Percentiles rank a stretch among this genome's conserved stretches.
Evolutionary conservation across 2,888 invertebrate species (phyloP).

Genomic region (Ellobium chinense): DNA sequence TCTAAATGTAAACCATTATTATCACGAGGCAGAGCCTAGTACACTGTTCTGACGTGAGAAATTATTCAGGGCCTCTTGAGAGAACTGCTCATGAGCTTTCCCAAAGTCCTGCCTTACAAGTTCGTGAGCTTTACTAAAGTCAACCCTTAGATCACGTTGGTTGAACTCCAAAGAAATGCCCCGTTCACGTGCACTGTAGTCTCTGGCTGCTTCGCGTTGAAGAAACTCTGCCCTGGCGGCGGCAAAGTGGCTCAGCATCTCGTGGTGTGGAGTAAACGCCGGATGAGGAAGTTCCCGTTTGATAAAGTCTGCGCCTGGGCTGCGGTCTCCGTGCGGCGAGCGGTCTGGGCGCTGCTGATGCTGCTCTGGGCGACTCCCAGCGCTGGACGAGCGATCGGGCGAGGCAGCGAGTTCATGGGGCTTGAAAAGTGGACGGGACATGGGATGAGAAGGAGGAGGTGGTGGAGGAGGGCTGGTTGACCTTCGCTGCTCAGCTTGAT

Average conservation of each 20-base stretch:
- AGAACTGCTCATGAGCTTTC: slow-evolving; percentile 34
- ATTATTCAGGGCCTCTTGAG: slow-evolving; percentile 19
- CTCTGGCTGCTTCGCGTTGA: slow-evolving; percentile 37
- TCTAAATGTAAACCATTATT: too few relatives aligned
- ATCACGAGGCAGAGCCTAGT: slow-evolving; percentile 43
- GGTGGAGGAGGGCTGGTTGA: slow-evolving; percentile 10
- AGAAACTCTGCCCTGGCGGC: slow-evolving; percentile 42
- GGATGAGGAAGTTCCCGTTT: slow-evolving; percentile 39
- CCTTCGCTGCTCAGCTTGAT: slow-evolving; percentile 14
- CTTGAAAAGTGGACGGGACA: slow-evolving; percentile 40
- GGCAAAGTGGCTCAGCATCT: slow-evolving; percentile 46
- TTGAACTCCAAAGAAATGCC: slow-evolving; percentile 32
- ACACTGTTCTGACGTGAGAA: slow-evolving; percentile 43
- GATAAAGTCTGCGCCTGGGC: slow-evolving; percentile 35
- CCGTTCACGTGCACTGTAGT: slow-evolving; percentile 11
- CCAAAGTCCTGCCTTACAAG: slow-evolving; percentile 32
- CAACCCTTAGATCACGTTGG: slow-evolving; percentile 34
- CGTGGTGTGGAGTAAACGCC: slow-evolving; percentile 39
- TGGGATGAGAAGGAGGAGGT: too few relatives aligned
- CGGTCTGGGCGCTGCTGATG: slow-evolving; percentile 2
- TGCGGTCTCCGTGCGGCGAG: slow-evolving; percentile 16
- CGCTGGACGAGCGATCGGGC: slow-evolving; percentile 8
- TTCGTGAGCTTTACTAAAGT: slow-evolving; percentile 42
- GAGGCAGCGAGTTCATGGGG: slow-evolving; percentile 43
- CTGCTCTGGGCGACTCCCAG: slow-evolving; percentile 24